These are phyloP conservation scores for Cirrhinus molitorella DNA, from an alignment of 2,797 vertebrate genomes.

Conservation along the genomic window DNA sequence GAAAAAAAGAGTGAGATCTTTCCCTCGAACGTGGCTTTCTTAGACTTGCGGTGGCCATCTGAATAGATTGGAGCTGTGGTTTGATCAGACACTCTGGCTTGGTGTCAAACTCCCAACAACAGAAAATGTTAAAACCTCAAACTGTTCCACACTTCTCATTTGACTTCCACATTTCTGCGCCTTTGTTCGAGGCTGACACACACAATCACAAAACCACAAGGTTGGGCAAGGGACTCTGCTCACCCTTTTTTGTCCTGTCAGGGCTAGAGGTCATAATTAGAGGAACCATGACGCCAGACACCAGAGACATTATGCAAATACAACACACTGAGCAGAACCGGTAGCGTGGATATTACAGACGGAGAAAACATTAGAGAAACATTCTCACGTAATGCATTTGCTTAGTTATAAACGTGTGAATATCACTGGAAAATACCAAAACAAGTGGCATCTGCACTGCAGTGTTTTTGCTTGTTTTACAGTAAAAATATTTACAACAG, in stretches of 20 bases:
- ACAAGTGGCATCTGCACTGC: not conserved
- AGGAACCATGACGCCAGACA: conserved; percentile 54
- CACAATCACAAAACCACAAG: conserved; percentile 56
- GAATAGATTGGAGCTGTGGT: conserved; percentile 32
- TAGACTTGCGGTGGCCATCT: not conserved
- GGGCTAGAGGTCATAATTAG: conserved; percentile 43
- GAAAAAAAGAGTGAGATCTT: not conserved
- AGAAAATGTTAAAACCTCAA: conserved; percentile 60
- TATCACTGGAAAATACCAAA: not conserved
- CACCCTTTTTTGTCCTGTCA: conserved; percentile 47
- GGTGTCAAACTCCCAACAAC: conserved; percentile 33
- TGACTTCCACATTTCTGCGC: conserved; percentile 59
- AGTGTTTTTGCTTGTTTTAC: not conserved
- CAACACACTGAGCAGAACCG: conserved; percentile 33
- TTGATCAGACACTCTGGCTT: conserved; percentile 12
- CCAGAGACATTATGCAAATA: conserved; percentile 59
- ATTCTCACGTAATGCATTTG: not conserved
- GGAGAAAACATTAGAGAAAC: not conserved
- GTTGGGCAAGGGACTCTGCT: conserved; percentile 44
- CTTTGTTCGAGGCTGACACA: conserved; percentile 47
- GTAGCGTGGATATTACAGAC: conserved; percentile 27
- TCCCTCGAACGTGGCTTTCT: not conserved
- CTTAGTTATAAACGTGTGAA: not conserved
- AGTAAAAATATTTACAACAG: not conserved
- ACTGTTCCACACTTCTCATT: conserved; percentile 62